Percentiles rank a stretch among this genome's conserved stretches.
Evolutionary conservation across 1,140 invertebrate species (phyloP).

Genomic region (Charaxes varanes): DNA sequence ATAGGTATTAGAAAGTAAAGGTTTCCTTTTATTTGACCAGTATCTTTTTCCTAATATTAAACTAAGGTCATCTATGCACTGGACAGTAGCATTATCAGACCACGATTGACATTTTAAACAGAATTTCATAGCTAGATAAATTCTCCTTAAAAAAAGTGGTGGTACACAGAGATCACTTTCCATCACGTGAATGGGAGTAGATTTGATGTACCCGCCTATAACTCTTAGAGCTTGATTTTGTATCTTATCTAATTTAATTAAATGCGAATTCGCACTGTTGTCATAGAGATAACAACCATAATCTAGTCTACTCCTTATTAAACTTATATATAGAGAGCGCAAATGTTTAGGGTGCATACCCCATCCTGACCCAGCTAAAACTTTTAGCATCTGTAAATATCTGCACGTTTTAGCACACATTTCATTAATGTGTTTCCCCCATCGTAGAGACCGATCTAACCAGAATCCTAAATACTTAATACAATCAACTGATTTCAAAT

Average conservation of each 20-base stretch:
- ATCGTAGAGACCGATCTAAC: constrained; percentile 8
- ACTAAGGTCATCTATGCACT: background rate
- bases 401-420: constrained; percentile 4
- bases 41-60: background rate
- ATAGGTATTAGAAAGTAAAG: too few species aligned
- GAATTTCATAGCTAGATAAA: constrained; percentile 17
- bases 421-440: constrained; percentile 8
- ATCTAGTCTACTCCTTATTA: constrained; percentile 16
- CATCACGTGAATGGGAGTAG: constrained; percentile 23
- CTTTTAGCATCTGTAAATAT: constrained; percentile 7
- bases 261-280: constrained; percentile 16
- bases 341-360: constrained; percentile 7
- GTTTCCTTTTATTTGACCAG: constrained; percentile 2
- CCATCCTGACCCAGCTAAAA: constrained; percentile 9
- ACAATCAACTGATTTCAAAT: background rate
- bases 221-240: constrained; percentile 18
- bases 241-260: constrained; percentile 14
- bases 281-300: constrained; percentile 16
- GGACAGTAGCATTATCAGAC: constrained; percentile 2
- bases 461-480: constrained; percentile 8
- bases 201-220: constrained; percentile 17
- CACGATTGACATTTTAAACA: constrained; percentile 12
- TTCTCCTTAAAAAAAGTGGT: constrained; percentile 15
- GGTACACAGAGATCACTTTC: constrained; percentile 21
- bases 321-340: constrained; percentile 4